phyloP scores from a whole-genome alignment of 92 coral and sea anemone genomes.

The Blastomussa wellsi region DNA sequence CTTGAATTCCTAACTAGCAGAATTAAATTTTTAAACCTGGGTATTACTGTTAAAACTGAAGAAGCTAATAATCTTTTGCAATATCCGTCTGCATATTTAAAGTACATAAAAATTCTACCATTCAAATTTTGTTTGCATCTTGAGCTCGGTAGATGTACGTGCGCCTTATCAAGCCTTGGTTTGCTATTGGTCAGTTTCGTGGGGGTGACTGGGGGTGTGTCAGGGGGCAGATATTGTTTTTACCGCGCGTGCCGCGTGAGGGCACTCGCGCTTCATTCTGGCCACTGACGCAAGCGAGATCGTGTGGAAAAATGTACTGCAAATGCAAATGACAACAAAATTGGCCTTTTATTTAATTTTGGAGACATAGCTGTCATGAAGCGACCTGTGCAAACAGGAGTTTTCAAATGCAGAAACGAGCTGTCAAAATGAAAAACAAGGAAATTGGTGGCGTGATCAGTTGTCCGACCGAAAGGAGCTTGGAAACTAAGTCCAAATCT shows the following conservation, averaged over 20 bases:
- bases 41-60: not conserved
- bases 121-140: not conserved
- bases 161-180: not conserved
- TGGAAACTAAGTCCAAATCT: slow-evolving; percentile 4
- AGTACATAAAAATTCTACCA: not conserved
- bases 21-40: not conserved
- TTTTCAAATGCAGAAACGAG: not conserved
- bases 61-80: not conserved
- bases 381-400: not conserved
- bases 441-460: not conserved
- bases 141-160: too few species aligned
- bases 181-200: slow-evolving; percentile 30
- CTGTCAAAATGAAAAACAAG: slow-evolving; percentile 2
- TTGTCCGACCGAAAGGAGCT: not conserved
- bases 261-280: not conserved
- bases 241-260: not conserved
- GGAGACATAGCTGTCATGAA: not conserved
- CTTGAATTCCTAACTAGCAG: not conserved
- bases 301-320: not conserved
- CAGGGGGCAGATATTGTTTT: slow-evolving; percentile 12
- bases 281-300: not conserved
- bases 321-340: not conserved
- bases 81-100: not conserved
- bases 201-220: slow-evolving; percentile 40
- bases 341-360: not conserved